phyloP scores from a whole-genome alignment of 2,113 vertebrate species.

The Charina bottae region DNA sequence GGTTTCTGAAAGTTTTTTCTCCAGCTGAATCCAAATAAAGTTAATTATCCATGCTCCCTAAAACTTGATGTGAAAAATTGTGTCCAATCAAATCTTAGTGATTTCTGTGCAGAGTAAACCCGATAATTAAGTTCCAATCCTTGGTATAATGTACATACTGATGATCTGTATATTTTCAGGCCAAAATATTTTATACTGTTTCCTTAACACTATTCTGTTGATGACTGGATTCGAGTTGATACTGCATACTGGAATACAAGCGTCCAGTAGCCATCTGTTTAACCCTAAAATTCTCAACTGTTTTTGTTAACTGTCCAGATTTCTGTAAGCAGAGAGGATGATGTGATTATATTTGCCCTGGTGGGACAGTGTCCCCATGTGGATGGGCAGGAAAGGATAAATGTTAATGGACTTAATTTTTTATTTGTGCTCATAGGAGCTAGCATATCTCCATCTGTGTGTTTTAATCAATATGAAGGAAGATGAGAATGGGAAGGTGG shows the following conservation, averaged over 20 bases:
- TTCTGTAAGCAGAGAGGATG: background rate
- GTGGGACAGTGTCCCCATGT: background rate
- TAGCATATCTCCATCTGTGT: background rate
- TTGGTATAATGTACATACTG: background rate
- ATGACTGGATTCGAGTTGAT: background rate
- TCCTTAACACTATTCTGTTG: background rate
- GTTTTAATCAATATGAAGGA: background rate
- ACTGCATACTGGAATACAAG: background rate
- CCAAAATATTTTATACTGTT: background rate
- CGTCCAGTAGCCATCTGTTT: background rate
- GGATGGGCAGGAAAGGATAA: background rate
- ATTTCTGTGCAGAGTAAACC: background rate
- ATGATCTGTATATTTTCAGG: background rate
- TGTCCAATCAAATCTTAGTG: background rate
- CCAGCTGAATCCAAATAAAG: background rate
- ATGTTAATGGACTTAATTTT: background rate
- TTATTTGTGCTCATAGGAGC: background rate
- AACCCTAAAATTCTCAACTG: background rate
- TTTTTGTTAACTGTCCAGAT: background rate
- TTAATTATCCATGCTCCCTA: background rate
- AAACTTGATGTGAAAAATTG: background rate
- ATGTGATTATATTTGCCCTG: background rate
- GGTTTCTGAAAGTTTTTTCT: background rate
- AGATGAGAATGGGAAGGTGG: background rate
- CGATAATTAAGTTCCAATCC: background rate